Evolutionary conservation across 1,140 invertebrate species (phyloP).

Genomic region (Drosophila watanabei): DNA sequence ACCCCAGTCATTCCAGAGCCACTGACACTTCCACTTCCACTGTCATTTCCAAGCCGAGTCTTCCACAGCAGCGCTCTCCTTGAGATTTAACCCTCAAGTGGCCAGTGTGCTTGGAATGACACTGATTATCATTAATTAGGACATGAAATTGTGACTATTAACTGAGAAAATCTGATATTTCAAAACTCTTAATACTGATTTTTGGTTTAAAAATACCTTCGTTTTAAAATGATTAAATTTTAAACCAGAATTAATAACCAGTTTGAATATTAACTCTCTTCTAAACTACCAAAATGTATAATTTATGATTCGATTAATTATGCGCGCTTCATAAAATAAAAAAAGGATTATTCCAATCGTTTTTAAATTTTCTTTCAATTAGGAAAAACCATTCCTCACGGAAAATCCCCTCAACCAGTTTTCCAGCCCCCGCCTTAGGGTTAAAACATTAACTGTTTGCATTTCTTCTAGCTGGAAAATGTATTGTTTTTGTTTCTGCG

Average conservation of each 20-base stretch:
- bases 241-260: neutral
- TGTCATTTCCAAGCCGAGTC: slow-evolving; percentile 42
- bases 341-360: neutral
- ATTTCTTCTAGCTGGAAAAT: slow-evolving; percentile 18
- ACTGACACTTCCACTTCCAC: slow-evolving; percentile 8
- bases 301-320: neutral
- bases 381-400: neutral
- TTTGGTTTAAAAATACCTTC: neutral
- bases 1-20: slow-evolving; percentile 14
- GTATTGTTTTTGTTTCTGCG: slow-evolving; percentile 21
- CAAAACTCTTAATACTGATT: neutral
- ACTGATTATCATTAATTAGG: neutral
- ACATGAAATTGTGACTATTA: neutral
- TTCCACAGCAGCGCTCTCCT: slow-evolving; percentile 9
- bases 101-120: neutral
- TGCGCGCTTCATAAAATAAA: neutral
- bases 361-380: slow-evolving; percentile 13
- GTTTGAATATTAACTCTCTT: neutral
- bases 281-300: neutral
- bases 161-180: neutral
- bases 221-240: neutral
- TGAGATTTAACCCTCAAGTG: slow-evolving; percentile 6
- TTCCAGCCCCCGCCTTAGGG: neutral
- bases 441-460: slow-evolving; percentile 27
- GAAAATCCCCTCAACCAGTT: neutral